phyloP scores from a whole-genome alignment of 2,113 vertebrate genomes.

The Antigone vipio region DNA sequence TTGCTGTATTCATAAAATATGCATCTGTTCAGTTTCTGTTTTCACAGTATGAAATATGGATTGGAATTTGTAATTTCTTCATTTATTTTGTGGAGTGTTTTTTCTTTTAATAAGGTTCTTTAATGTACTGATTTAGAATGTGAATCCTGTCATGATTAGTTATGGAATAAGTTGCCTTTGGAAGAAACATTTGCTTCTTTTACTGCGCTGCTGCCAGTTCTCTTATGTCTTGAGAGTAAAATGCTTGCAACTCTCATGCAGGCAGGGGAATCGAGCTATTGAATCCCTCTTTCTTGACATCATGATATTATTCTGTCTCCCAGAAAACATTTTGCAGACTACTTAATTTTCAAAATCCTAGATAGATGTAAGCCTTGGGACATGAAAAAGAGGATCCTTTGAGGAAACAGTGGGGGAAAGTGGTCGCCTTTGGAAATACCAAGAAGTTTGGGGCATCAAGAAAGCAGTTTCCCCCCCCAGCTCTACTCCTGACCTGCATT shows the following conservation, averaged over 20 bases:
- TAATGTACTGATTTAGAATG: not conserved
- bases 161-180: not conserved
- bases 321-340: not conserved
- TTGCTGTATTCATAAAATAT: conserved; percentile 62
- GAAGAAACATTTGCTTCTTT: not conserved
- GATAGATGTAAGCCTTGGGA: not conserved
- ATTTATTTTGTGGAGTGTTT: not conserved
- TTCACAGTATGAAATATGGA: conserved; percentile 21
- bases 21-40: conserved; percentile 30
- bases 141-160: not conserved
- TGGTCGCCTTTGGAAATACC: not conserved
- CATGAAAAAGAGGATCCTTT: not conserved
- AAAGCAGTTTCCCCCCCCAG: not conserved
- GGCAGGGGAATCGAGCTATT: not conserved
- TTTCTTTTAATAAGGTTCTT: conserved; percentile 9
- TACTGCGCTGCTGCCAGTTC: not conserved
- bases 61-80: conserved; percentile 22
- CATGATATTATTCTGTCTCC: not conserved
- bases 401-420: not conserved
- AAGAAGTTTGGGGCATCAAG: not conserved
- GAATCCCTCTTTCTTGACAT: not conserved
- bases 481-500: not conserved
- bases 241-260: not conserved
- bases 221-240: not conserved
- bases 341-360: not conserved